These are phyloP conservation scores for Phyllostomus hastatus DNA, from an alignment of 2,113 vertebrate genomes.

Conservation along the genomic window DNA sequence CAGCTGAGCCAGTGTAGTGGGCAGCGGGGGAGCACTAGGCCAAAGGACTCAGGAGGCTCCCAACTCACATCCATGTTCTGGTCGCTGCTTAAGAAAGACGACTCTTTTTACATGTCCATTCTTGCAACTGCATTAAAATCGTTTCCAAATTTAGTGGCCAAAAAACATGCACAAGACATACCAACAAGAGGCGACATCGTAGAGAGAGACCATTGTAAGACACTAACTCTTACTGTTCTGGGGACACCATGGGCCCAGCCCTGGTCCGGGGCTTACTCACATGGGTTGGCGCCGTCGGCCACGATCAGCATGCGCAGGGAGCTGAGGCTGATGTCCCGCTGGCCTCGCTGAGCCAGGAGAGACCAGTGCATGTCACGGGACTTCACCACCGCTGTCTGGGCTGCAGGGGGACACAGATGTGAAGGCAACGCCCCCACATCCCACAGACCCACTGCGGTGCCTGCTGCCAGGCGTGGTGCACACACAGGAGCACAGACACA, in stretches of 20 bases:
- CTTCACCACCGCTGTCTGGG: slow-evolving; percentile 92
- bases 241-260: neutral
- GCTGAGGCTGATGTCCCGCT: slow-evolving; percentile 93
- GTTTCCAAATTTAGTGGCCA: neutral
- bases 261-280: slow-evolving; percentile 81
- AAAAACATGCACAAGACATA: rapidly evolving
- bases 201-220: neutral
- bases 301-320: slow-evolving; percentile 95
- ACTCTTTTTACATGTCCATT: neutral
- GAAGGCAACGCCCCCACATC: rapidly evolving
- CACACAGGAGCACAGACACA: neutral
- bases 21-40: no score
- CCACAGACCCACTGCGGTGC: rapidly evolving
- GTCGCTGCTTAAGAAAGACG: neutral
- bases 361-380: slow-evolving; percentile 99
- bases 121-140: neutral
- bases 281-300: slow-evolving; percentile 97
- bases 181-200: neutral
- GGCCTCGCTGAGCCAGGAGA: slow-evolving; percentile 94
- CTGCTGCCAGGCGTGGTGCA: neutral
- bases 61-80: neutral
- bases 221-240: neutral
- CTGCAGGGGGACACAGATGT: slow-evolving; percentile 67
- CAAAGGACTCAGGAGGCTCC: neutral
- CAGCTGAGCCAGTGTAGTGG: neutral